Evolutionary conservation across 35 echinoderm and acorn worm genomes (phyloP).

Genomic region (Ptychodera flava): DNA sequence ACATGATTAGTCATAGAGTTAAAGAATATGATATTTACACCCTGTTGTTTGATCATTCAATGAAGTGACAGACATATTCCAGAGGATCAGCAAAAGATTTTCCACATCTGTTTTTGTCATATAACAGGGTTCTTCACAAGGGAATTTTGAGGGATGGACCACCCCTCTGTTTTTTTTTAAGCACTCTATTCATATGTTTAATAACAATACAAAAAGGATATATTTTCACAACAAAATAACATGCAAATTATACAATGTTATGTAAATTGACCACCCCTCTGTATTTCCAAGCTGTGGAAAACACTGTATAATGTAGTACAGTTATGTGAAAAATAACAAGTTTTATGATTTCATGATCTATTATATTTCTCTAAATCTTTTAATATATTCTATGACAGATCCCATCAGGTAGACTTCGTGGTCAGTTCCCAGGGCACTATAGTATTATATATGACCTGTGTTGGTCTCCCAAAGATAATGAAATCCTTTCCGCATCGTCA

Average conservation of each 20-base stretch:
- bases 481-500: slow-evolving; percentile 67
- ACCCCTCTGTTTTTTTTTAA: no score
- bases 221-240: no score
- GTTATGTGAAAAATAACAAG: not conserved
- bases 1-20: not conserved
- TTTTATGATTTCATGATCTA: not conserved
- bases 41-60: not conserved
- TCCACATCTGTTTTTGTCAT: not conserved
- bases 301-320: not conserved
- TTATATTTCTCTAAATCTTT: not conserved
- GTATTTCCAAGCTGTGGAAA: no score
- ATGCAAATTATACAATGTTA: no score
- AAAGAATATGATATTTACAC: no score
- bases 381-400: slow-evolving; percentile 51
- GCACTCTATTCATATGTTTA: no score
- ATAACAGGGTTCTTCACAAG: no score
- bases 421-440: slow-evolving; percentile 82
- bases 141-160: no score
- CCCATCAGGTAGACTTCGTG: slow-evolving; percentile 65
- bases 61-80: not conserved
- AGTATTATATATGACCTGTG: slow-evolving; percentile 82
- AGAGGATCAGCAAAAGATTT: not conserved
- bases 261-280: no score
- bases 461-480: slow-evolving; percentile 46
- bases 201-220: not conserved